phyloP scores from a whole-genome alignment of 2,888 invertebrate genomes.

The Spisula subtruncata region DNA sequence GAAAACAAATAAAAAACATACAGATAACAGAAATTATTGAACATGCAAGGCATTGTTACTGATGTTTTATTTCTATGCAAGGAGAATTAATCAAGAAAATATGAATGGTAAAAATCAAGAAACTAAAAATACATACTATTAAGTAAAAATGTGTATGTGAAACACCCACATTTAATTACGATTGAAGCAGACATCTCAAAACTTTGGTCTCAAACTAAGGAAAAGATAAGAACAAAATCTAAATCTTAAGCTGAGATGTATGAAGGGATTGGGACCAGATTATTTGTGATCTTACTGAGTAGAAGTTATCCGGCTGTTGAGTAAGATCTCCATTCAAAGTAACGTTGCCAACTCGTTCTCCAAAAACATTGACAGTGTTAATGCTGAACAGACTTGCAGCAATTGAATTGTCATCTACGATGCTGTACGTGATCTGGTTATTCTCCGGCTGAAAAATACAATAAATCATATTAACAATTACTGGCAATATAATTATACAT shows the following conservation, averaged over 20 bases:
- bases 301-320: conserved; percentile 19
- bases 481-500: no score
- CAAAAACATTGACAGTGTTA: conserved; percentile 37
- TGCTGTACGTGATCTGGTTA: conserved; percentile 73
- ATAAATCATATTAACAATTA: not conserved
- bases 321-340: conserved; percentile 38
- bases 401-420: conserved; percentile 75
- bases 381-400: conserved; percentile 74
- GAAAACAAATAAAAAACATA: conserved; percentile 32
- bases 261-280: not conserved
- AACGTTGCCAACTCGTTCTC: conserved; percentile 35
- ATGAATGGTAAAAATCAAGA: no score
- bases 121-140: not conserved
- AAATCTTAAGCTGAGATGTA: not conserved
- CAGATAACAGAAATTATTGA: no score
- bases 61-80: no score
- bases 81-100: no score
- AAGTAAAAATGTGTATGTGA: no score
- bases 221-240: not conserved
- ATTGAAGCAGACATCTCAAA: no score
- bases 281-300: conserved; percentile 40
- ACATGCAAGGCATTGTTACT: no score
- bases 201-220: no score
- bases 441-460: conserved; percentile 69
- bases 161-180: no score